Conservation (phyloP, 2,113 vertebrate genomes). For the Carettochelys insculpta region DNA sequence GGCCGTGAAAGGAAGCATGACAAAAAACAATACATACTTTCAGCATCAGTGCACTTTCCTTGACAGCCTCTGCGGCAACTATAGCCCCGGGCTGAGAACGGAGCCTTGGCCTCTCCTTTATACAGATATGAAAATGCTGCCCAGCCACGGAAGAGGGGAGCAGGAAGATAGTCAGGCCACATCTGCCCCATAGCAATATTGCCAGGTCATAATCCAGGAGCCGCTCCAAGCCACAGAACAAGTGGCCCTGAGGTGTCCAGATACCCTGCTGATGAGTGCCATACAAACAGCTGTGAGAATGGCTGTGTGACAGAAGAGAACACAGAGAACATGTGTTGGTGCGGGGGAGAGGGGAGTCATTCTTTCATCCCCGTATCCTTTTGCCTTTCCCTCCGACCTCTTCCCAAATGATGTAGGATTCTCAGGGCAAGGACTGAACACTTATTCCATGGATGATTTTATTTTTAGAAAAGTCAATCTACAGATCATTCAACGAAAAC, state of each 20-base stretch:
- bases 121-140: background rate
- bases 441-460: constrained; percentile 13
- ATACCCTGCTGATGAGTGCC: background rate
- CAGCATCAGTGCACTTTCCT: background rate
- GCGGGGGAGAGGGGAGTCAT: too few species aligned
- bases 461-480: background rate
- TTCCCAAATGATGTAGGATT: background rate
- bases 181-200: background rate
- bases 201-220: background rate
- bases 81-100: background rate
- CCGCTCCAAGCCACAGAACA: background rate
- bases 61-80: background rate
- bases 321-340: background rate
- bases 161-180: background rate
- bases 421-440: background rate
- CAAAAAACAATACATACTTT: background rate
- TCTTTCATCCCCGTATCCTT: background rate
- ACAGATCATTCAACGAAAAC: background rate
- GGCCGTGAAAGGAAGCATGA: background rate
- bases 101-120: background rate
- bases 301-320: background rate
- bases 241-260: background rate
- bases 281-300: background rate
- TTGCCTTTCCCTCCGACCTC: rapidly evolving
- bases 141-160: background rate